Evolutionary conservation across 2,888 invertebrate genomes (phyloP).

Genomic region (Mactromeris polynyma): DNA sequence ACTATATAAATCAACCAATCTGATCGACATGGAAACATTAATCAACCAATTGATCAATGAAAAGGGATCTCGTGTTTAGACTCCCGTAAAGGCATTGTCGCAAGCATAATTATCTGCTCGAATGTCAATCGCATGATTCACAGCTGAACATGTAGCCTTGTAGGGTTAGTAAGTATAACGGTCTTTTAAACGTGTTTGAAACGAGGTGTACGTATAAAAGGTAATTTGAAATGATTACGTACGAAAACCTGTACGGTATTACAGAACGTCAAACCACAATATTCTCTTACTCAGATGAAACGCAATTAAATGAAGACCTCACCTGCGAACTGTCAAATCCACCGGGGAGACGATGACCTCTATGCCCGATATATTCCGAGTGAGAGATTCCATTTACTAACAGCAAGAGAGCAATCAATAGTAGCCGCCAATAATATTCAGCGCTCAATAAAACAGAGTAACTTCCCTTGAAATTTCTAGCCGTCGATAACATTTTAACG

Average conservation of each 20-base stretch:
- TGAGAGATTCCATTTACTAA: not conserved
- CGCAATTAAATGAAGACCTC: not conserved
- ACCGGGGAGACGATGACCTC: not conserved
- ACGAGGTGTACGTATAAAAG: not conserved
- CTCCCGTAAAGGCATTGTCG: not conserved
- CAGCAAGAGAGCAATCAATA: too few species aligned
- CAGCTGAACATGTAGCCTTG: not conserved
- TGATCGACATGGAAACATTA: too few species aligned
- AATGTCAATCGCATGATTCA: not conserved
- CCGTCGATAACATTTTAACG: too few species aligned
- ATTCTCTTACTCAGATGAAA: not conserved
- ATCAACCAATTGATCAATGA: not conserved
- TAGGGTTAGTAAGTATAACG: slow-evolving; percentile 2
- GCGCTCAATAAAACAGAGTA: too few species aligned
- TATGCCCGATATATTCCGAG: not conserved
- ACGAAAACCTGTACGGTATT: not conserved
- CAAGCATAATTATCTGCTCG: not conserved
- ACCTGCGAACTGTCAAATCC: not conserved
- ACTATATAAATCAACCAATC: too few species aligned
- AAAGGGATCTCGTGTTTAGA: not conserved
- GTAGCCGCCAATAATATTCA: too few species aligned
- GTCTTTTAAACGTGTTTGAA: not conserved
- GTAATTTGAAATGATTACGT: not conserved
- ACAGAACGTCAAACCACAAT: not conserved
- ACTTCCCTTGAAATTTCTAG: too few species aligned